Evolutionary conservation across 2,797 vertebrate genomes (phyloP).

Genomic region (Notamacropus eugenii): DNA sequence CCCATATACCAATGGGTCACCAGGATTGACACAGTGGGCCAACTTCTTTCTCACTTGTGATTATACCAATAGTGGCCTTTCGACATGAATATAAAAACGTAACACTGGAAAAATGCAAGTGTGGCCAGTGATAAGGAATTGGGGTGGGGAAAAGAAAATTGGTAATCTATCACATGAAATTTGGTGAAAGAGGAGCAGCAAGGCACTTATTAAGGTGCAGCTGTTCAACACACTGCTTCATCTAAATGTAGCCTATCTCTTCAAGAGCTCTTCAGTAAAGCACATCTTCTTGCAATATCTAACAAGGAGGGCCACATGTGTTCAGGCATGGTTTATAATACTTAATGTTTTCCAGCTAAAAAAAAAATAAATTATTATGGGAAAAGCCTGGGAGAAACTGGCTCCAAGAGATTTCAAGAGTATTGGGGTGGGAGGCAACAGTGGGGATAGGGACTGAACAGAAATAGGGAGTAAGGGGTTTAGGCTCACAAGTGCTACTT

Average conservation of each 20-base stretch:
- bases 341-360: neutral
- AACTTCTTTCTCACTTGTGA: conserved; percentile 64
- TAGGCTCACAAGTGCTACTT: neutral
- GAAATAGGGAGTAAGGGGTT: neutral
- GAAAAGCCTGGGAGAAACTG: neutral
- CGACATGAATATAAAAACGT: conserved; percentile 66
- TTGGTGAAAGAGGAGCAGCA: neutral
- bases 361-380: neutral
- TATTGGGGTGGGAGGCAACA: neutral
- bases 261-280: conserved; percentile 47
- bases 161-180: conserved; percentile 49
- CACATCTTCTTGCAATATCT: conserved; percentile 47
- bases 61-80: conserved; percentile 51
- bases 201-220: conserved; percentile 32
- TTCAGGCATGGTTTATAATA: neutral
- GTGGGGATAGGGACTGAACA: neutral
- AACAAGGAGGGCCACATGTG: conserved; percentile 22
- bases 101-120: conserved; percentile 61
- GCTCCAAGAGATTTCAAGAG: neutral
- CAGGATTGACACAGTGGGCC: conserved; percentile 56
- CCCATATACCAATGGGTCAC: conserved; percentile 13
- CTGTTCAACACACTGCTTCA: conserved; percentile 49
- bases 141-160: conserved; percentile 10
- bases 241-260: conserved; percentile 44
- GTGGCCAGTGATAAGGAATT: conserved; percentile 27